phyloP scores from a whole-genome alignment of 2,113 vertebrate genomes.

The Menura novaehollandiae region DNA sequence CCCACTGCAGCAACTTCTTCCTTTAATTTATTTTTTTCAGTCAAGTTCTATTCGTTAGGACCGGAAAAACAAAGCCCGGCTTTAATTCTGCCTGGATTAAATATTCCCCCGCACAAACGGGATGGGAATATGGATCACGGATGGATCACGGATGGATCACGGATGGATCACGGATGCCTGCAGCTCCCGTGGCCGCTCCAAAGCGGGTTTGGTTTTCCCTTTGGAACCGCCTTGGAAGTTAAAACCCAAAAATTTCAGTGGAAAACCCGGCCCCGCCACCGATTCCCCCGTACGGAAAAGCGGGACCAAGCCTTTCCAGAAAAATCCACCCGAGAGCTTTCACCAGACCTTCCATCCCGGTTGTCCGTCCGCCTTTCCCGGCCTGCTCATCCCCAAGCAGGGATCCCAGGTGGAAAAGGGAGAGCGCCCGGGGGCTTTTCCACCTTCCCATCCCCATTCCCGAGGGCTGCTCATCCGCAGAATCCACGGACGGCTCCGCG shows the following conservation, averaged over 20 bases:
- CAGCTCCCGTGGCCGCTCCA: background rate
- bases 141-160: too few species aligned
- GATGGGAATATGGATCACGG: background rate
- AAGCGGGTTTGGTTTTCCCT: constrained; percentile 26
- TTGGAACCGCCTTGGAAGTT: background rate
- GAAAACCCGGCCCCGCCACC: background rate
- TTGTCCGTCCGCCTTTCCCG: rapidly evolving
- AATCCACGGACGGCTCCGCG: background rate
- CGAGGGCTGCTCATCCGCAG: background rate
- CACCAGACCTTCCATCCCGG: background rate
- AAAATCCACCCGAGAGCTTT: background rate
- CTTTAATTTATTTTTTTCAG: constrained; percentile 46
- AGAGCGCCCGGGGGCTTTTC: background rate
- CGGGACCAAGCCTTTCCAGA: background rate
- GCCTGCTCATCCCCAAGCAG: background rate
- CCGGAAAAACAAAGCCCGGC: constrained; percentile 49
- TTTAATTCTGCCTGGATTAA: constrained; percentile 47
- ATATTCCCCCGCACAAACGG: constrained; percentile 14
- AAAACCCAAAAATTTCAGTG: background rate
- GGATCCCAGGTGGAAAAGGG: background rate
- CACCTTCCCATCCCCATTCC: background rate
- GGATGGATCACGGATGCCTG: background rate
- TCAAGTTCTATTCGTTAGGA: constrained; percentile 77
- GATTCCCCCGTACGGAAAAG: background rate
- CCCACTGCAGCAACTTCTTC: too few species aligned